A percentile compares a stretch with the other conserved stretches of the same genome.
phyloP scores from a whole-genome alignment of 2,888 invertebrate genomes.

The Troglohyphantes excavatus region DNA sequence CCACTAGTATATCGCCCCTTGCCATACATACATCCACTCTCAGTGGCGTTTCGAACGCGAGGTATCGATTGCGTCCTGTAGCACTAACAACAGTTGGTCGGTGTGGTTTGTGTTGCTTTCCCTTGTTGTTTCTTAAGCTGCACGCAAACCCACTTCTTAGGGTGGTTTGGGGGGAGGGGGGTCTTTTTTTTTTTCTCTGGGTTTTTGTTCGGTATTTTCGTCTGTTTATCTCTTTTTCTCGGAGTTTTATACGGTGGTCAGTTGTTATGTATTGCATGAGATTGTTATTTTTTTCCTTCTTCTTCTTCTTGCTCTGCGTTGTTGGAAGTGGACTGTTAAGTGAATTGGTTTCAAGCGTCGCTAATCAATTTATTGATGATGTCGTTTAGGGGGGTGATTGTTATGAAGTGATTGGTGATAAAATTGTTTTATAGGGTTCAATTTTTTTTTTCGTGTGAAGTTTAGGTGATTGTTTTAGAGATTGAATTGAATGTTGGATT shows the following conservation, averaged over 20 bases:
- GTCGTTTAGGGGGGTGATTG: background rate
- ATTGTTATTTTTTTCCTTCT: background rate
- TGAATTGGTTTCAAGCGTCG: background rate
- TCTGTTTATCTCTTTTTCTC: constrained; percentile 11
- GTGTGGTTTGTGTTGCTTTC: constrained; percentile 51
- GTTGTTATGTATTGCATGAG: background rate
- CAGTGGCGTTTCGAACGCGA: constrained; percentile 38
- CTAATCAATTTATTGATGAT: background rate
- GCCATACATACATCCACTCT: constrained; percentile 22
- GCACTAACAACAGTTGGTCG: constrained; percentile 74
- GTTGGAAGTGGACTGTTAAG: background rate
- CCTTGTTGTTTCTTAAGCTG: constrained; percentile 42
- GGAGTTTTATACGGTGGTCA: constrained; percentile 3
- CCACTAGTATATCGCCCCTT: background rate
- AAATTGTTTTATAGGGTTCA: too few relatives aligned
- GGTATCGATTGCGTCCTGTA: constrained; percentile 57
- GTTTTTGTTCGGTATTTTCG: constrained; percentile 17
- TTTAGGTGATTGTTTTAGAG: too few relatives aligned
- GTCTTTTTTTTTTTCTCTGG: constrained; percentile 12
- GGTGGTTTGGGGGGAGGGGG: constrained; percentile 30
- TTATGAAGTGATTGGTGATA: background rate
- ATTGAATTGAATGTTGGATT: too few relatives aligned
- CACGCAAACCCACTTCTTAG: constrained; percentile 60
- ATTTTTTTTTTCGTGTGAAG: too few relatives aligned
- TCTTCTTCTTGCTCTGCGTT: too few relatives aligned